These are phyloP conservation scores for Xestobium rufovillosum DNA, from an alignment of 2,888 invertebrate species.

Conservation along the genomic window DNA sequence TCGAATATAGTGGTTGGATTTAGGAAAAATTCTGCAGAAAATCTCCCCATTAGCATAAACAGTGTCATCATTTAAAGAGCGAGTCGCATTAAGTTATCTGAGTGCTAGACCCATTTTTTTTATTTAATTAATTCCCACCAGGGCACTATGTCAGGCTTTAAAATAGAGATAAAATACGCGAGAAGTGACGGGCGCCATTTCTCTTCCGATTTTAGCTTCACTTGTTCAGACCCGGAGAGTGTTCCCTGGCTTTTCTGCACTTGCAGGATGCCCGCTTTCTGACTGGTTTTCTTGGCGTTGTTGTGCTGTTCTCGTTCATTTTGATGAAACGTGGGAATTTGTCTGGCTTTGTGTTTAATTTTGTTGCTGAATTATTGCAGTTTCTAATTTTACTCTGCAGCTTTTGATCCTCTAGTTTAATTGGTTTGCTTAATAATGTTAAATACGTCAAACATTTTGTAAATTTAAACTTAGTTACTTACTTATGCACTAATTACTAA, in stretches of 20 bases:
- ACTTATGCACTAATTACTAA: too few species aligned
- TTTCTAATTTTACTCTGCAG: too few species aligned
- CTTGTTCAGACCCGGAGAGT: slow-evolving; percentile 21
- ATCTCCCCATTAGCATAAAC: too few species aligned
- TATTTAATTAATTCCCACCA: slow-evolving; percentile 42
- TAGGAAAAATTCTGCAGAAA: too few species aligned
- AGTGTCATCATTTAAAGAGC: slow-evolving; percentile 38
- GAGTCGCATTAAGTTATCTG: slow-evolving; percentile 40
- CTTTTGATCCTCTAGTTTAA: too few species aligned
- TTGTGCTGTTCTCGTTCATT: slow-evolving; percentile 19
- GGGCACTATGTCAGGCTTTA: slow-evolving; percentile 42
- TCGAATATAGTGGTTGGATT: too few species aligned
- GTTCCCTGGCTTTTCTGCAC: slow-evolving; percentile 2
- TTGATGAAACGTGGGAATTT: slow-evolving; percentile 24
- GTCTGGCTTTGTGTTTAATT: slow-evolving; percentile 19
- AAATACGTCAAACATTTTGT: too few species aligned
- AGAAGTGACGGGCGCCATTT: slow-evolving; percentile 39
- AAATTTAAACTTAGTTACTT: too few species aligned
- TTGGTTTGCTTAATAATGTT: too few species aligned
- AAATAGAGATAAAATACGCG: slow-evolving; percentile 40
- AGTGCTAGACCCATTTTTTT: too few species aligned
- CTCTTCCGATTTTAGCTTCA: slow-evolving; percentile 34
- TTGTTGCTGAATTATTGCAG: too few species aligned
- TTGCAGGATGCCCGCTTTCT: slow-evolving; percentile 10
- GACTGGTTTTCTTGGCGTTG: slow-evolving; percentile 10